These are phyloP conservation scores for Myiagra hebetior DNA, from an alignment of 2,113 vertebrate genomes.

Conservation along the genomic window DNA sequence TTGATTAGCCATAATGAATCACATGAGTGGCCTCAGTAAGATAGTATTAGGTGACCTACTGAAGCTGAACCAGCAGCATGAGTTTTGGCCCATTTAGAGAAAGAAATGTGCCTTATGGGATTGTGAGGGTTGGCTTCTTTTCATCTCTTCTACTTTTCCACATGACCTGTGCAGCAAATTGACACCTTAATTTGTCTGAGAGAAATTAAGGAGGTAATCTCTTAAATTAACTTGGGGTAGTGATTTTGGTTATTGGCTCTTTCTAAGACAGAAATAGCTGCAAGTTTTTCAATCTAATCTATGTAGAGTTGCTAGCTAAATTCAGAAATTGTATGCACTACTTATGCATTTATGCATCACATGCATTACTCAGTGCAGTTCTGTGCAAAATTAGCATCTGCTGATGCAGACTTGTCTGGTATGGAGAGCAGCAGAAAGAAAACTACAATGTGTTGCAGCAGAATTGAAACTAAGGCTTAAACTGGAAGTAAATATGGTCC, in stretches of 20 bases:
- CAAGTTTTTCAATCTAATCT: neutral
- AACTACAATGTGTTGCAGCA: neutral
- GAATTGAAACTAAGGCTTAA: neutral
- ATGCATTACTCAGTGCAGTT: neutral
- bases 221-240: neutral
- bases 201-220: neutral
- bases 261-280: neutral
- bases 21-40: neutral
- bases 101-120: neutral
- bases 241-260: neutral
- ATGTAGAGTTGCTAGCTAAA: neutral
- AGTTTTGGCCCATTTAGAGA: neutral
- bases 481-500: neutral
- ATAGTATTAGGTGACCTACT: neutral
- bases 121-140: neutral
- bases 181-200: neutral
- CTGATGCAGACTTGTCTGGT: neutral
- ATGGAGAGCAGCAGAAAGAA: neutral
- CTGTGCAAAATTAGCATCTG: neutral
- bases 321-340: neutral
- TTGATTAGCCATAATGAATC: conserved; percentile 13
- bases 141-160: conserved; percentile 8
- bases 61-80: neutral
- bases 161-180: neutral
- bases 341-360: neutral